Conservation (phyloP, 2,113 vertebrate species). For the Ptilorrhoa leucosticta region DNA sequence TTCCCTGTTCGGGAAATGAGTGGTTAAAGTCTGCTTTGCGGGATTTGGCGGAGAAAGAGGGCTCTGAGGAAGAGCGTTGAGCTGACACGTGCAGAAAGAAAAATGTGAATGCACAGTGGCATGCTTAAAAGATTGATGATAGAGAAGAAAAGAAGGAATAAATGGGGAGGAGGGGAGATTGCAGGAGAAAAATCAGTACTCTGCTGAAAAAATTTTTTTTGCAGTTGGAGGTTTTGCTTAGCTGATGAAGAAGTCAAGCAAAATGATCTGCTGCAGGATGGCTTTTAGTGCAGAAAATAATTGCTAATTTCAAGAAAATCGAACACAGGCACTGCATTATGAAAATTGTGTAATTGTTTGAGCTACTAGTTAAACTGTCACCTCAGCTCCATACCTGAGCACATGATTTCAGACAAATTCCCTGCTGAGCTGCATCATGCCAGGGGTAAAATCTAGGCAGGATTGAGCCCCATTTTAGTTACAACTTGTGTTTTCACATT, state of each 20-base stretch:
- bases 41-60: constrained; percentile 9
- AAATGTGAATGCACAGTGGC: constrained; percentile 5
- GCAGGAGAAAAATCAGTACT: neutral
- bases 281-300: neutral
- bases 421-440: neutral
- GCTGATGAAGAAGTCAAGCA: constrained; percentile 6
- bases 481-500: neutral
- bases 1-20: neutral
- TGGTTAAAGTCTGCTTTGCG: constrained; percentile 19
- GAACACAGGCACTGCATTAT: neutral
- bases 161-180: neutral
- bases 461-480: neutral
- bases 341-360: neutral
- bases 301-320: neutral
- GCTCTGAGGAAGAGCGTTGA: neutral
- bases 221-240: neutral
- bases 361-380: neutral
- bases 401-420: neutral
- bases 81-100: constrained; percentile 35
- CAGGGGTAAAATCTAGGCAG: neutral
- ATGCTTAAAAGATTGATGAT: constrained; percentile 24
- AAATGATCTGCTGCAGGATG: neutral
- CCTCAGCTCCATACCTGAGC: neutral
- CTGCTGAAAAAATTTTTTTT: neutral
- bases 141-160: neutral